Conservation (phyloP, 2,797 vertebrate genomes). For the Discoglossus pictus region DNA sequence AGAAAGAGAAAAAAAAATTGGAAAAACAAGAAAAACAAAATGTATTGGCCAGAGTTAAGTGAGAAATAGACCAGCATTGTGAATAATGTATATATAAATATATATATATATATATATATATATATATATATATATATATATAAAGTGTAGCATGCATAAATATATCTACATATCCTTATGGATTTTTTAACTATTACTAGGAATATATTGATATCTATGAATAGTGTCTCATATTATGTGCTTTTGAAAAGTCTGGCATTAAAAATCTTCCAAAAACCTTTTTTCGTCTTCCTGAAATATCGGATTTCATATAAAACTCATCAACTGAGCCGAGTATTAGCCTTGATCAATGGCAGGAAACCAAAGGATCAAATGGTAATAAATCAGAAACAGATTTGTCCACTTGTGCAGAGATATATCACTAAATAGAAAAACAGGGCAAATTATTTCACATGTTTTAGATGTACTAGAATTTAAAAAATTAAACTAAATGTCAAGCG, state of each 20-base stretch:
- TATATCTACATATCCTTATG: no score
- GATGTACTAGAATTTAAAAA: slow-evolving; percentile 57
- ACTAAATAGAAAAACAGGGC: slow-evolving; percentile 69
- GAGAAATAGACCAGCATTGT: no score
- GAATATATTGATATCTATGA: background rate
- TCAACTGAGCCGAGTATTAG: slow-evolving; percentile 83
- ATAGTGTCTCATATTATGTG: slow-evolving; percentile 46
- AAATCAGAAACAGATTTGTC: slow-evolving; percentile 90
- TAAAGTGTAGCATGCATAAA: no score
- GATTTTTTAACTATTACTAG: no score
- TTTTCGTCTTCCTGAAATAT: slow-evolving; percentile 78
- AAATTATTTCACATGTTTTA: slow-evolving; percentile 72
- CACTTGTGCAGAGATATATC: slow-evolving; percentile 69
- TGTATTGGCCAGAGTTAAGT: no score
- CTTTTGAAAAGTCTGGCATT: slow-evolving; percentile 59
- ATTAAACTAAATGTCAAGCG: slow-evolving; percentile 37
- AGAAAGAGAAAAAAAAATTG: no score
- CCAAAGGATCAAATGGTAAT: slow-evolving; percentile 90
- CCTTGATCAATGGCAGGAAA: slow-evolving; percentile 99
- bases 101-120: no score
- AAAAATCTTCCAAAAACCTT: slow-evolving; percentile 54
- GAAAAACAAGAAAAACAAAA: no score
- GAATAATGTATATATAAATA: background rate
- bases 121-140: no score
- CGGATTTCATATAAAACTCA: slow-evolving; percentile 89